Evolutionary conservation across 2,888 invertebrate species (phyloP), one percentile per base, ranked within the genome.

Genomic region (Protophormia terraenovae): DNA sequence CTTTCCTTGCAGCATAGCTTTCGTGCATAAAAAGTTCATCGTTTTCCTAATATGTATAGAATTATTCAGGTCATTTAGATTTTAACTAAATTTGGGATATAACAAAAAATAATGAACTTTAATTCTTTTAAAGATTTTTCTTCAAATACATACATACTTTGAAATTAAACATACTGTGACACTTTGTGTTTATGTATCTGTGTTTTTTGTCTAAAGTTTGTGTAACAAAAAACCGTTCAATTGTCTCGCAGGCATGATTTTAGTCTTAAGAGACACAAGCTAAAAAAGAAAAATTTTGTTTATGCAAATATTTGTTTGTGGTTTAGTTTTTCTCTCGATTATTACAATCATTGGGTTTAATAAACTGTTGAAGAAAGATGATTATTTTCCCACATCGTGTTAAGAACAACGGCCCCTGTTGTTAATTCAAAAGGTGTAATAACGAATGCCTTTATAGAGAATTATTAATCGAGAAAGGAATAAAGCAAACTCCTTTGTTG

Each of bases 231-330:
- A 69, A 29, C 2, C 41, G 50, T 27, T 10, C 35, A 19, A 24
- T 47, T 73, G 47, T 60, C 66, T 38, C 41, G 16, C 41, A 69
- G 69, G 69, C 64, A 55, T 71, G 53, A 69, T 16, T 69, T 75
- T 27, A 10, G 69, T 62, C n/a, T 50, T 38, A 50, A 38, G 16
- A 41, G 14, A 14, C 12, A 55, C 16, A 38, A 12, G 50, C 19
- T 29, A 14, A 58, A 71, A 24, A 38, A n/a, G 35, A 38, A 24
- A 8, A 6, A 64, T 27, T 47, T 62, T 35, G n/a, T n/a, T 66
- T 66, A 45, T 66, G 35, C 24, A 81, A 81, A 81, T 75, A 67
- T 75, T 75, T 81, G 60, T 55, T 80, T 73, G 41, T 14, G 64
- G 45, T 32, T 53, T 60, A 7, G 12, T 10, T 10, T 55, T 64